Evolutionary conservation across 2,797 vertebrate species (phyloP).

Genomic region (Antennarius maculatus): DNA sequence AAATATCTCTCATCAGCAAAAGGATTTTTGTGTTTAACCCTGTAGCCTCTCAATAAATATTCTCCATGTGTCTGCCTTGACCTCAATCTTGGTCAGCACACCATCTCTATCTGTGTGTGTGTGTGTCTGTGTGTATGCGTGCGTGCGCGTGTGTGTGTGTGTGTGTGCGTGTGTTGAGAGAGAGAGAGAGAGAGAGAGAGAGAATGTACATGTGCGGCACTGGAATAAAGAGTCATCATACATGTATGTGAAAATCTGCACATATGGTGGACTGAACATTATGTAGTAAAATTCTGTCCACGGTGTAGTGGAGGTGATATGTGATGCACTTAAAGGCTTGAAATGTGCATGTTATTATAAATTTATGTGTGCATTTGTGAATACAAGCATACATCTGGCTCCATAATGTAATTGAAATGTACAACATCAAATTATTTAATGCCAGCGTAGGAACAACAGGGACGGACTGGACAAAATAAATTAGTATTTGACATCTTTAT

Average conservation of each 20-base stretch:
- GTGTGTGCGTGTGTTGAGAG: background rate
- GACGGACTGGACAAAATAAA: background rate
- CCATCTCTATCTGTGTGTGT: slow-evolving; percentile 12
- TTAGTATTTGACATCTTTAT: background rate
- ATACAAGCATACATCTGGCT: slow-evolving; percentile 20
- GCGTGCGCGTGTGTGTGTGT: too few species aligned
- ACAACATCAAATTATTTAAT: background rate
- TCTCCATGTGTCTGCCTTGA: slow-evolving; percentile 45
- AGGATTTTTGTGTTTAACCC: slow-evolving; percentile 45
- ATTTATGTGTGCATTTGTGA: slow-evolving; percentile 44
- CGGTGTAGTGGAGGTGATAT: slow-evolving; percentile 6
- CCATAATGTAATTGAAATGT: slow-evolving; percentile 13
- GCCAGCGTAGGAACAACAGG: background rate
- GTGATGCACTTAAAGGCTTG: slow-evolving; percentile 26
- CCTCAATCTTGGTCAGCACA: slow-evolving; percentile 33
- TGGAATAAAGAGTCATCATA: background rate
- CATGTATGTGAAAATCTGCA: slow-evolving; percentile 12
- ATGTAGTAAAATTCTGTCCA: slow-evolving; percentile 8
- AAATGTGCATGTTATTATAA: slow-evolving; percentile 39
- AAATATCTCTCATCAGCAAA: slow-evolving; percentile 23
- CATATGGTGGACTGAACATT: slow-evolving; percentile 11
- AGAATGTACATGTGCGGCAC: background rate
- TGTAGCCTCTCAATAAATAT: slow-evolving; percentile 50
- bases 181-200: slow-evolving; percentile 2
- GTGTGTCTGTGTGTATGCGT: slow-evolving; percentile 9